Evolutionary conservation across 2,888 invertebrate species (phyloP).

Genomic region (Amphipoea lucens): DNA sequence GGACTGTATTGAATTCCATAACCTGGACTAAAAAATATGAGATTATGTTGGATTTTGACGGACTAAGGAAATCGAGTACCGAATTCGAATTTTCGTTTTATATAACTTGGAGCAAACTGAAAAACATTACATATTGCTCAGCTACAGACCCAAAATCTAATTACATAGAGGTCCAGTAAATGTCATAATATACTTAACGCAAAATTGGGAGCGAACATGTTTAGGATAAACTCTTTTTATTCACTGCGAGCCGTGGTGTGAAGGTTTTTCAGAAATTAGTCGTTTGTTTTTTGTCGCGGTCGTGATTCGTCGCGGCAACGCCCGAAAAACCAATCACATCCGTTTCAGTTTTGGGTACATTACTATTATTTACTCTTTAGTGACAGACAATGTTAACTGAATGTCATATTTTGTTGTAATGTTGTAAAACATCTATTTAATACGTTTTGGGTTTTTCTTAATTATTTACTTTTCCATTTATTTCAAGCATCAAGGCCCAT

Average conservation of each 20-base stretch:
- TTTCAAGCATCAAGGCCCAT: no score
- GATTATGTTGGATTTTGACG: background rate
- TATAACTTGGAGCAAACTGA: no score
- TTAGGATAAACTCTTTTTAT: conserved; percentile 14
- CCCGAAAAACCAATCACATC: conserved; percentile 50
- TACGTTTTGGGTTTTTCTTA: background rate
- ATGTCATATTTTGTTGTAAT: background rate
- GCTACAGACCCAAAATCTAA: background rate
- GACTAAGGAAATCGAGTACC: background rate
- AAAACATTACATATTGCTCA: background rate
- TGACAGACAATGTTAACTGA: background rate
- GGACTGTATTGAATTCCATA: background rate
- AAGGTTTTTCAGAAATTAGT: conserved; percentile 19
- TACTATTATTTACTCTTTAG: background rate
- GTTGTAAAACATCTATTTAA: background rate
- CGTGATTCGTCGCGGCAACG: conserved; percentile 63
- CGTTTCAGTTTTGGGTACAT: background rate
- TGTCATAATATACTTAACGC: background rate
- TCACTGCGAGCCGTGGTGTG: conserved; percentile 5
- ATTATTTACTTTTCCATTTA: no score
- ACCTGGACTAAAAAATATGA: background rate
- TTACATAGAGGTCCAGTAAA: background rate
- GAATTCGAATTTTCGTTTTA: no score
- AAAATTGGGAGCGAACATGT: conserved; percentile 31
- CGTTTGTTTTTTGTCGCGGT: conserved; percentile 48